Percentiles rank a stretch among this genome's conserved stretches.
Evolutionary conservation across 2,797 vertebrate species (phyloP).

Genomic region (Pempheris klunzingeri): DNA sequence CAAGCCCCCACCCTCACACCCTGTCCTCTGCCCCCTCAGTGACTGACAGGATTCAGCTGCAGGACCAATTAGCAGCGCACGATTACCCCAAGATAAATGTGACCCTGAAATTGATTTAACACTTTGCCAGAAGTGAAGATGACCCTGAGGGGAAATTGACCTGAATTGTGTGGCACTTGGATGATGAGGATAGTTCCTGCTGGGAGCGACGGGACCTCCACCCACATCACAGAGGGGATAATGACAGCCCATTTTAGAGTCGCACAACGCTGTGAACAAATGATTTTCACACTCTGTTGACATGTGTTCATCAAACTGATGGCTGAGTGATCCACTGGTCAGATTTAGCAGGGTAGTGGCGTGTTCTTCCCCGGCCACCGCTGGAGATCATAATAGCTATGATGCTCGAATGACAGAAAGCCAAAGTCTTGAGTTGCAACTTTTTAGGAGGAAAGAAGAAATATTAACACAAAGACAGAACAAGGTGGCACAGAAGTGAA

Average conservation of each 20-base stretch:
- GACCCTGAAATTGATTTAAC: slow-evolving; percentile 66
- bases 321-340: background rate
- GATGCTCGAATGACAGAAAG: background rate
- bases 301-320: slow-evolving; percentile 5
- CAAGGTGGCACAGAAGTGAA: background rate
- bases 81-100: slow-evolving; percentile 50
- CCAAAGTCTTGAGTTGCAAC: background rate
- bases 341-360: background rate
- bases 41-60: slow-evolving; percentile 63
- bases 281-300: background rate
- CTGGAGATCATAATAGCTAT: background rate
- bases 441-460: background rate
- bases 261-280: background rate
- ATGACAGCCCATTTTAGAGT: slow-evolving; percentile 4
- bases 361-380: no score
- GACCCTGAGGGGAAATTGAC: slow-evolving; percentile 28
- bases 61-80: slow-evolving; percentile 59
- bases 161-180: slow-evolving; percentile 28
- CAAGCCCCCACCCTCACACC: background rate
- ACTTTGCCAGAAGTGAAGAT: slow-evolving; percentile 41
- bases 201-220: slow-evolving; percentile 7
- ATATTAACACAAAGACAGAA: no score
- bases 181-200: slow-evolving; percentile 21
- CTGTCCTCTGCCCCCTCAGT: background rate
- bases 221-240: slow-evolving; percentile 8